These are phyloP conservation scores for Ophthalmolycus amberensis DNA, from an alignment of 2,113 vertebrate genomes.

Conservation along the genomic window DNA sequence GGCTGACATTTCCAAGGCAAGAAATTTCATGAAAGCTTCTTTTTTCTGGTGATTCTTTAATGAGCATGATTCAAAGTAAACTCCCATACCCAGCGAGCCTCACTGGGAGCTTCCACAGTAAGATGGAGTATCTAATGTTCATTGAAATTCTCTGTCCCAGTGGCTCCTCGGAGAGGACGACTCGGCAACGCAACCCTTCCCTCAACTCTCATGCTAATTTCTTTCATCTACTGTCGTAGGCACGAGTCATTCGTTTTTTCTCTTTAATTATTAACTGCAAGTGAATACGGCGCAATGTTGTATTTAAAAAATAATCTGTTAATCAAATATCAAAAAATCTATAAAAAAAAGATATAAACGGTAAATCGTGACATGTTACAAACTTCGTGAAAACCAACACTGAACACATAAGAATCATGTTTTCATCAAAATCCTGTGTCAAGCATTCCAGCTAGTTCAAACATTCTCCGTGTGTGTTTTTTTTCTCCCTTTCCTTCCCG, in stretches of 20 bases:
- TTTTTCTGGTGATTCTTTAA: constrained; percentile 46
- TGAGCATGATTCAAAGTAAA: constrained; percentile 60
- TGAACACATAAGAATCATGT: not conserved
- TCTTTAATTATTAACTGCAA: not conserved
- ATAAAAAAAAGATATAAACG: not conserved
- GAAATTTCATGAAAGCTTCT: constrained; percentile 20
- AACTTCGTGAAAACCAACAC: not conserved
- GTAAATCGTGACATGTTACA: not conserved
- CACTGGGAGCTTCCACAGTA: constrained; percentile 39
- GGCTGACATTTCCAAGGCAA: constrained; percentile 37
- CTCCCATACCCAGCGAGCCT: constrained; percentile 40
- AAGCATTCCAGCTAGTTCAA: constrained; percentile 35
- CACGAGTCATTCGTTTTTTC: not conserved
- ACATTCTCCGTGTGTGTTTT: not conserved
- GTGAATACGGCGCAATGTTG: not conserved
- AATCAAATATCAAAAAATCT: not conserved
- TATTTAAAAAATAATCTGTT: not conserved
- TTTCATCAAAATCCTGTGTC: constrained; percentile 26
- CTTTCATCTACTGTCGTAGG: constrained; percentile 7
- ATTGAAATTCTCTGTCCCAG: constrained; percentile 49
- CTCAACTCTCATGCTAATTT: constrained; percentile 42
- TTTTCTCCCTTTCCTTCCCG: constrained; percentile 23
- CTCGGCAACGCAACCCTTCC: constrained; percentile 46
- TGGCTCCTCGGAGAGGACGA: constrained; percentile 38
- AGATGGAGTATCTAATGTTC: constrained; percentile 48